Base-by-base conservation (phyloP, 2,113 vertebrate genomes). In the Mixornis gularis region DNA sequence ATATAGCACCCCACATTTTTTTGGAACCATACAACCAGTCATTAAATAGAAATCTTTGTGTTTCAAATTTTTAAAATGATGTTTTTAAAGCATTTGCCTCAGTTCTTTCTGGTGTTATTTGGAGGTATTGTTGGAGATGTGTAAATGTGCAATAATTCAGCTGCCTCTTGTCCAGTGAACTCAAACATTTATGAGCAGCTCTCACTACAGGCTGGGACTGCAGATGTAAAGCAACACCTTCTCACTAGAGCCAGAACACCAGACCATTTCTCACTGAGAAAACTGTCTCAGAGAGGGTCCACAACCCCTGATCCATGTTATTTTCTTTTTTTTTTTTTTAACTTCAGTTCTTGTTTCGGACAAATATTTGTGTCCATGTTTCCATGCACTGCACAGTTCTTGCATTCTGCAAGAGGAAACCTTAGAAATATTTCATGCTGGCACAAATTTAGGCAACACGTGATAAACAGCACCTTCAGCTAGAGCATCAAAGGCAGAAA, bases 211-310 rank as follows among this genome's bases (percentile, higher is more conserved):
- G 40, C 34, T 40, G 36, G 8, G 69, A 29, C 26, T 24, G 53
- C 64, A 52, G 56, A 27, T 20, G 48, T 21, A 68, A 70, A 87
- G 32, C 53, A 76, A 17, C 36, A 15, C 0, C 0, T 18, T 44
- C 52, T 74, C 3, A 1, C 13, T 22, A 1, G 29, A 49, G 41
- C 44, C 1, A 0, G 19, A 41, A 32, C 12, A 24, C 17, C 0
- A 10, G 17, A 22, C n/a, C 17, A 5, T 7, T 80, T n/a, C 52
- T 40, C 52, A 49, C n/a, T 27, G 26, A n/a, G 24, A 56, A 53
- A 66, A 84, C 7, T 19, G 12, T 41, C 26, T 48, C 20, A 16
- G 32, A 4, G 11, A 77, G 16, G 10, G 22, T 25, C 43, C 18
- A 9, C 3, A 3, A 56, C 10, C 20, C 13, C 19, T n/a, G 9